Evolutionary conservation across 92 coral and sea anemone species (phyloP).

Genomic region (Epizoanthus stellaris): DNA sequence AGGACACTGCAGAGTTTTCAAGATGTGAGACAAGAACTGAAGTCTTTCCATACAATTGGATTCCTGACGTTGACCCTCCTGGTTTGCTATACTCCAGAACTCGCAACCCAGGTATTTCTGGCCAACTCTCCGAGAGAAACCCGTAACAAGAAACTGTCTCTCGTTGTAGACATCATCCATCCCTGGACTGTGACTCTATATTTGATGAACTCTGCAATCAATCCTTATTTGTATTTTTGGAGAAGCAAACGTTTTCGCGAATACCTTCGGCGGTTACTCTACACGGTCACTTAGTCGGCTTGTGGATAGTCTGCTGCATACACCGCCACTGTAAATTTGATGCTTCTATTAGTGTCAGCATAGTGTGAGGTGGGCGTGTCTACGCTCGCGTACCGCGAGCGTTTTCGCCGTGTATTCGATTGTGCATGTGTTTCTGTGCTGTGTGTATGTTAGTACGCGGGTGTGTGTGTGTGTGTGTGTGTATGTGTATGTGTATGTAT

Average conservation of each 20-base stretch:
- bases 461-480: too few relatives aligned
- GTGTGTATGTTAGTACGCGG: too few relatives aligned
- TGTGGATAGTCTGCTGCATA: too few relatives aligned
- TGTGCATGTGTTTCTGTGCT: too few relatives aligned
- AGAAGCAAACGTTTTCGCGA: slow-evolving; percentile 4
- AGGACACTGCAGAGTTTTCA: not conserved
- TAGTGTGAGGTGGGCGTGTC: too few relatives aligned
- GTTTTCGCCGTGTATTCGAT: too few relatives aligned
- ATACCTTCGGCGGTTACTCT: not conserved
- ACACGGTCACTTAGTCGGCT: not conserved
- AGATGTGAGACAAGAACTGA: not conserved
- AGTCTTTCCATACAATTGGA: not conserved
- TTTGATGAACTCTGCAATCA: slow-evolving; percentile 12
- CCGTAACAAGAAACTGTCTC: not conserved
- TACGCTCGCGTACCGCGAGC: too few relatives aligned
- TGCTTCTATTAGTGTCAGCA: too few relatives aligned
- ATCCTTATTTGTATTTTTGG: slow-evolving; percentile 23
- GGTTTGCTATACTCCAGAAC: not conserved
- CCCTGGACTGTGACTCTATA: not conserved
- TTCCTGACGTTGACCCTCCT: not conserved
- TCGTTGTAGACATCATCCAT: not conserved
- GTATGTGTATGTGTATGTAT: too few relatives aligned
- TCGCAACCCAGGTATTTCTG: not conserved
- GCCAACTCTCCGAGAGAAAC: not conserved
- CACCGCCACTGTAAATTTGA: too few relatives aligned